A percentile compares a stretch with the other conserved stretches of the same genome.
phyloP scores from a whole-genome alignment of 30 jellyfish, hydroid and myxozoan genomes.

The Chrysaora quinquecirrha region DNA sequence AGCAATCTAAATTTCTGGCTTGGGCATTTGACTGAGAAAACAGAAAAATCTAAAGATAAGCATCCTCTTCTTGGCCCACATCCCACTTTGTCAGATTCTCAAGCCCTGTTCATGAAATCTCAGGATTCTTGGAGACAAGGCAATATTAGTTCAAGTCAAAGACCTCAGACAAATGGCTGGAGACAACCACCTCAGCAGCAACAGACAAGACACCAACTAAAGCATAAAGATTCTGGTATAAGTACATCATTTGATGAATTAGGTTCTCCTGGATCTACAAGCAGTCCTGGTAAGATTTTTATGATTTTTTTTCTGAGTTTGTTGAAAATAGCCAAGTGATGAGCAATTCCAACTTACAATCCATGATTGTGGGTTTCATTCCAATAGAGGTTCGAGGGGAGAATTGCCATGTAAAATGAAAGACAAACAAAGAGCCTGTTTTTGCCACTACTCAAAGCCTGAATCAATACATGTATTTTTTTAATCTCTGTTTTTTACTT shows the following conservation, averaged over 20 bases:
- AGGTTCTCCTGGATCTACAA: slow-evolving; percentile 45
- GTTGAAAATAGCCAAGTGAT: no score
- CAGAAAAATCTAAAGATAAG: slow-evolving; percentile 68
- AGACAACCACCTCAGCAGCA: slow-evolving; percentile 55
- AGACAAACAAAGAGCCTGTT: no score
- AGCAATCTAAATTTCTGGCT: slow-evolving; percentile 88
- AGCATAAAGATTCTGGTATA: slow-evolving; percentile 97
- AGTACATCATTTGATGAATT: slow-evolving; percentile 89
- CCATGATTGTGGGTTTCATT: no score
- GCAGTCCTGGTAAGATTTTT: slow-evolving; percentile 13
- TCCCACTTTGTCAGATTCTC: slow-evolving; percentile 71
- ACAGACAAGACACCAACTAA: slow-evolving; percentile 38
- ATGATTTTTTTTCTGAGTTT: no score
- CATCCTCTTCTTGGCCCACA: slow-evolving; percentile 46
- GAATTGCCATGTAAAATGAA: no score
- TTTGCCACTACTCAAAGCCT: no score
- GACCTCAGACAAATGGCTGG: slow-evolving; percentile 91
- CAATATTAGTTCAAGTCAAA: slow-evolving; percentile 18
- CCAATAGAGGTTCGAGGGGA: no score
- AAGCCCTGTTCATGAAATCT: slow-evolving; percentile 55
- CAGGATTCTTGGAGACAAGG: slow-evolving; percentile 48
- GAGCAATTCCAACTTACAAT: no score
- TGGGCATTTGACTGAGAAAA: slow-evolving; percentile 84
- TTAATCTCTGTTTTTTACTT: no score
- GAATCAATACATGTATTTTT: no score